These are phyloP conservation scores for Pseudopodoces humilis DNA, from an alignment of 2,113 vertebrate genomes.

Conservation along the genomic window DNA sequence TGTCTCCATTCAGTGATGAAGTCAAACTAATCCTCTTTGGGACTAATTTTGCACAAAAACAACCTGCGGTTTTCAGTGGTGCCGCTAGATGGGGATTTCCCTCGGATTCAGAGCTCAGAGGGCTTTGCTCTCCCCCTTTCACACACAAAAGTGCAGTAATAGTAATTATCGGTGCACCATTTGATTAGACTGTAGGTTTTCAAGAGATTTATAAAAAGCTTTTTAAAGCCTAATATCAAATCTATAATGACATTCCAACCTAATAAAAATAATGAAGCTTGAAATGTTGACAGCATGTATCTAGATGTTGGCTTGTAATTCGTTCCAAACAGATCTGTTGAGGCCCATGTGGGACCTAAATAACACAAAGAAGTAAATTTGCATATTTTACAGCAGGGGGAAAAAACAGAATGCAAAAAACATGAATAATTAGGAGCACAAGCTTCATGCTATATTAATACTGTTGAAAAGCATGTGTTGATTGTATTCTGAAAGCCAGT, in stretches of 20 bases:
- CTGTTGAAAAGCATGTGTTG: constrained; percentile 66
- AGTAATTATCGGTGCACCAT: constrained; percentile 65
- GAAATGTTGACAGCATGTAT: constrained; percentile 62
- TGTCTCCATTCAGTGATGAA: constrained; percentile 70
- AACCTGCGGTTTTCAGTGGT: constrained; percentile 72
- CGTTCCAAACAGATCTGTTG: constrained; percentile 57
- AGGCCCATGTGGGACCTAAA: constrained; percentile 59
- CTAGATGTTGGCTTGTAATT: constrained; percentile 65
- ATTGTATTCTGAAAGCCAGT: constrained; percentile 64
- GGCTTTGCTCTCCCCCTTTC: constrained; percentile 34
- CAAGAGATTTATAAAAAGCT: constrained; percentile 65
- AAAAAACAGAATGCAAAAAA: constrained; percentile 68
- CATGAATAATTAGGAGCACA: constrained; percentile 66
- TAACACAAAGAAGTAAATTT: constrained; percentile 72
- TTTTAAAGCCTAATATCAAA: constrained; percentile 73
- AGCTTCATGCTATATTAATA: constrained; percentile 71
- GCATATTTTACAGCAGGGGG: constrained; percentile 70
- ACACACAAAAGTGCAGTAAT: not conserved
- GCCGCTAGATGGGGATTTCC: constrained; percentile 77
- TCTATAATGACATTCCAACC: constrained; percentile 59
- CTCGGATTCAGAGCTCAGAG: constrained; percentile 16
- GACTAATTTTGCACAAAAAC: constrained; percentile 77
- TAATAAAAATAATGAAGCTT: constrained; percentile 74
- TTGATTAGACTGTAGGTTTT: constrained; percentile 69
- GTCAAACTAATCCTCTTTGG: constrained; percentile 75